These are phyloP conservation scores for Argynnis bischoffii DNA, from an alignment of 2,888 invertebrate species.

Conservation along the genomic window DNA sequence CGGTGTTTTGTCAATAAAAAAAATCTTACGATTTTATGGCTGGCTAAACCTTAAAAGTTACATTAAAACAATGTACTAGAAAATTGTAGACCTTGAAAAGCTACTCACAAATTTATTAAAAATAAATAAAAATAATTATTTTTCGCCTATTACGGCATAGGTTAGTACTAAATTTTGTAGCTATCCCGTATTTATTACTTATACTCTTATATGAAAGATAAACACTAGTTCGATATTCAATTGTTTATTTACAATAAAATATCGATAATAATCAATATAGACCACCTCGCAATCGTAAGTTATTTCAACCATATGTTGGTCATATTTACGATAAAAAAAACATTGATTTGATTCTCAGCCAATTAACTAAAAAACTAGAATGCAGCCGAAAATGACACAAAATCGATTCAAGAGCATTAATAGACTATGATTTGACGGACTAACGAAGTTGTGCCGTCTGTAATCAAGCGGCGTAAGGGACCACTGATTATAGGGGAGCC, in stretches of 20 bases:
- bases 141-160: too few species aligned
- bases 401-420: constrained; percentile 62
- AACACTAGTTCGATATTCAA: too few species aligned
- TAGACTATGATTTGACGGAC: constrained; percentile 75
- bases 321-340: constrained; percentile 6
- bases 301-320: not conserved
- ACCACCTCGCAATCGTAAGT: not conserved
- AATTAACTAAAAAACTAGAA: constrained; percentile 58
- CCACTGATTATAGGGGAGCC: constrained; percentile 75
- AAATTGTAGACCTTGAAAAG: too few species aligned
- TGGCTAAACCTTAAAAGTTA: too few species aligned
- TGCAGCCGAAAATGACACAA: constrained; percentile 65
- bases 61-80: too few species aligned
- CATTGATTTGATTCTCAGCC: constrained; percentile 55
- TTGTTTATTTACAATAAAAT: not conserved
- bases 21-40: too few species aligned
- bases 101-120: too few species aligned
- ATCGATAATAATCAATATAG: not conserved
- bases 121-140: too few species aligned
- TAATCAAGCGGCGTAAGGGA: constrained; percentile 68
- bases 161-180: too few species aligned
- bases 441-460: constrained; percentile 74
- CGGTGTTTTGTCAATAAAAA: too few species aligned
- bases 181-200: too few species aligned
- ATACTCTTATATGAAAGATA: too few species aligned